Evolutionary conservation across 2,888 invertebrate species (phyloP).

Genomic region (Acleris cristana): DNA sequence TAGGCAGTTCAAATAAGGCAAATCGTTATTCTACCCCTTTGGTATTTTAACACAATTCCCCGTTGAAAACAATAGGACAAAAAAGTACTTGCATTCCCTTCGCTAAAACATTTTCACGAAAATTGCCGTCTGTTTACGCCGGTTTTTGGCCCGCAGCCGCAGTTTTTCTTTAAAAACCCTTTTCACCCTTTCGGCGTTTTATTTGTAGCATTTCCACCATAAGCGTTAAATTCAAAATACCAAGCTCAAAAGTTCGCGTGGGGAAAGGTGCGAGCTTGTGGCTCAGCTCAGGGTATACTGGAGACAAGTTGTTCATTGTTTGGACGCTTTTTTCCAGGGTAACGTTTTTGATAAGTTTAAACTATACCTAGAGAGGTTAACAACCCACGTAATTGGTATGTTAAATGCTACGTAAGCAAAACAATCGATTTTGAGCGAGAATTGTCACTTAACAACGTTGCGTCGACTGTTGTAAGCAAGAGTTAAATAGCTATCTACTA

Average conservation of each 20-base stretch:
- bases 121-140: constrained; percentile 22
- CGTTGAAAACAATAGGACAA: constrained; percentile 22
- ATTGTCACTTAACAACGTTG: not conserved
- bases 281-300: constrained; percentile 13
- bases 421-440: too few relatives aligned
- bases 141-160: constrained; percentile 23
- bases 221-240: constrained; percentile 31
- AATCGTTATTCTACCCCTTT: not conserved
- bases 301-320: constrained; percentile 21
- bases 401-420: too few relatives aligned
- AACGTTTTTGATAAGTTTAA: constrained; percentile 4
- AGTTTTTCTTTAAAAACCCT: constrained; percentile 17
- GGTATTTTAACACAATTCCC: constrained; percentile 16
- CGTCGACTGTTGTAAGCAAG: not conserved
- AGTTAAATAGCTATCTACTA: constrained; percentile 4
- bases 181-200: constrained; percentile 32
- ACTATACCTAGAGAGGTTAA: not conserved
- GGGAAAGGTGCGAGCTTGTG: constrained; percentile 22
- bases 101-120: constrained; percentile 13
- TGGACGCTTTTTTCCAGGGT: constrained; percentile 5
- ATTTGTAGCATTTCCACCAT: constrained; percentile 24
- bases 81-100: constrained; percentile 21
- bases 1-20: too few relatives aligned
- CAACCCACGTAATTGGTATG: not conserved
- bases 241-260: constrained; percentile 24